Conservation (phyloP, 2,888 invertebrate species). For the Flexamia atlantica region DNA sequence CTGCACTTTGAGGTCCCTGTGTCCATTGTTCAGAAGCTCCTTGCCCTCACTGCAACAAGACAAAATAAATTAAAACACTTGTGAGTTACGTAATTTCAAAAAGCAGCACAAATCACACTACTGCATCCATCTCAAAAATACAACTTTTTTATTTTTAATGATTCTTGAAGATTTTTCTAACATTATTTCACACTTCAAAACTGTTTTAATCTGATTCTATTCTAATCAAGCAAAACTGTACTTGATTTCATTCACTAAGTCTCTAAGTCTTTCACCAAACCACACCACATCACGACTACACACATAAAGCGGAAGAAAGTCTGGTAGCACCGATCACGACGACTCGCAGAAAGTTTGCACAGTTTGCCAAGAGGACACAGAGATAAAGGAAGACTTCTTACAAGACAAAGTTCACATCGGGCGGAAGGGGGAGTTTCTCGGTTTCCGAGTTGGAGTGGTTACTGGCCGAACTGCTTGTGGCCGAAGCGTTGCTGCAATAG, state of each 20-base stretch:
- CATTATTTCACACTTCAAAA: constrained; percentile 42
- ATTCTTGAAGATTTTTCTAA: too few species aligned
- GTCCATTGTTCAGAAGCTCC: constrained; percentile 85
- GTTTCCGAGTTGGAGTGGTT: constrained; percentile 69
- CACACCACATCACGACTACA: constrained; percentile 42
- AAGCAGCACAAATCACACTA: too few species aligned
- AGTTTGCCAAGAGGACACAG: constrained; percentile 61
- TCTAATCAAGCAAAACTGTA: background rate
- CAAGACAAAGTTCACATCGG: constrained; percentile 72
- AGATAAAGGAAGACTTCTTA: constrained; percentile 69
- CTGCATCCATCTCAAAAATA: too few species aligned
- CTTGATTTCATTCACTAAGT: background rate
- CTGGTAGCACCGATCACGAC: background rate
- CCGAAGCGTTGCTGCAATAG: constrained; percentile 93
- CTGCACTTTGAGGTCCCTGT: constrained; percentile 76
- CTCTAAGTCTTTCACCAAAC: background rate
- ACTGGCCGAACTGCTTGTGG: constrained; percentile 73
- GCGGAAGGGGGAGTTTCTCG: constrained; percentile 77
- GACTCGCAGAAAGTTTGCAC: constrained; percentile 37
- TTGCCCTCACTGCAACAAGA: constrained; percentile 78
- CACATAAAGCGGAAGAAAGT: constrained; percentile 43
- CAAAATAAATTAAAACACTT: background rate
- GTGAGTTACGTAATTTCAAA: too few species aligned
- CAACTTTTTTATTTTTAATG: too few species aligned
- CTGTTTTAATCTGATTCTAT: background rate